phyloP scores from a whole-genome alignment of 2,113 vertebrate species.

The Cinclus mexicanus region DNA sequence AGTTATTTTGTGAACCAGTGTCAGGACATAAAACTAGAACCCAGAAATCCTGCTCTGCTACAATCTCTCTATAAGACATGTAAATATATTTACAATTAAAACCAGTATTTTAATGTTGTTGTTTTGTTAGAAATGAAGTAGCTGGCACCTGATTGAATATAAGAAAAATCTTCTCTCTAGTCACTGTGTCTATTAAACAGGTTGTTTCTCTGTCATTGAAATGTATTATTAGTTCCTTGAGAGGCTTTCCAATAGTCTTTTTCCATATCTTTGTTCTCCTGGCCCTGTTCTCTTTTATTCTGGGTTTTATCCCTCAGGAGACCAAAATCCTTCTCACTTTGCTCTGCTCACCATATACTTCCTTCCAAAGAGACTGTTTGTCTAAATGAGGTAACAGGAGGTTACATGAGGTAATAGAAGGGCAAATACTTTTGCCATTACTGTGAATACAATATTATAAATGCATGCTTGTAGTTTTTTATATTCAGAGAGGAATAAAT shows the following conservation, averaged over 20 bases:
- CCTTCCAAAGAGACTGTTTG: background rate
- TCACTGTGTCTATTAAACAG: background rate
- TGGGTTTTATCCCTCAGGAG: background rate
- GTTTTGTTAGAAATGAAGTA: constrained; percentile 5
- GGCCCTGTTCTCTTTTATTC: background rate
- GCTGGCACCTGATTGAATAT: background rate
- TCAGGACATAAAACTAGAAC: background rate
- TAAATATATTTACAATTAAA: constrained; percentile 57
- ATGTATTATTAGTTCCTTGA: background rate
- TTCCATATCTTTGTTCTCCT: background rate
- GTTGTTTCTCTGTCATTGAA: background rate
- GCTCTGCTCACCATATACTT: background rate
- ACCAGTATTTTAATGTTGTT: background rate
- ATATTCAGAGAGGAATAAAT: background rate
- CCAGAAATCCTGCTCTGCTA: constrained; percentile 20
- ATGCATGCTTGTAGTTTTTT: background rate
- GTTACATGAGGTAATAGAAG: background rate
- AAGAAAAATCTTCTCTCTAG: background rate
- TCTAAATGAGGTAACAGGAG: background rate
- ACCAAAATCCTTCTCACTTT: background rate
- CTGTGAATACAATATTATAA: background rate
- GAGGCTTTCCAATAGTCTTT: background rate
- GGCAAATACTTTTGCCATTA: background rate
- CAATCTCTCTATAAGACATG: background rate
- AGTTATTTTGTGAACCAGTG: background rate